phyloP scores from a whole-genome alignment of 2,888 invertebrate genomes.

The Leptopterna dolabrata region DNA sequence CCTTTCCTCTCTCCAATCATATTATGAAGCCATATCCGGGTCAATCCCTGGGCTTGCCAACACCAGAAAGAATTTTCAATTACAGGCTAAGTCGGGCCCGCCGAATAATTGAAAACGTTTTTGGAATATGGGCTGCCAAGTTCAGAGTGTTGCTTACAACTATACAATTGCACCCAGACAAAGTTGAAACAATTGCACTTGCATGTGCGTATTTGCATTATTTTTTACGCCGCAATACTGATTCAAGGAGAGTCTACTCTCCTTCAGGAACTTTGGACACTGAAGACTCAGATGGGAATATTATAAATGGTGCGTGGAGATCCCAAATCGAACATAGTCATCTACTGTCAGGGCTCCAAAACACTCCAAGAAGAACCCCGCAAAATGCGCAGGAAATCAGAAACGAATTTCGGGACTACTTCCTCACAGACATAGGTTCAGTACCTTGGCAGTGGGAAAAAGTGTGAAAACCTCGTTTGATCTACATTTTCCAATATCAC shows the following conservation, averaged over 20 bases:
- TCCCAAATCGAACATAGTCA: not conserved
- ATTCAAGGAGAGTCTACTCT: not conserved
- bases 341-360: too few relatives aligned
- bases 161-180: too few relatives aligned
- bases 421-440: not conserved
- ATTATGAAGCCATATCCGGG: constrained; percentile 38
- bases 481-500: too few relatives aligned
- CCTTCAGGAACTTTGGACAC: not conserved
- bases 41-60: not conserved
- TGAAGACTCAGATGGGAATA: not conserved
- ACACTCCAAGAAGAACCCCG: not conserved
- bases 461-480: not conserved
- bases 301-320: not conserved
- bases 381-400: too few relatives aligned
- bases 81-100: not conserved
- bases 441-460: not conserved
- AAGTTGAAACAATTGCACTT: not conserved
- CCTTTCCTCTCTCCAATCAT: not conserved
- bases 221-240: not conserved
- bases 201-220: not conserved
- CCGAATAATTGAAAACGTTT: not conserved
- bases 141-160: not conserved
- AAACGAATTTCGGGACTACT: not conserved
- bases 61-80: constrained; percentile 30
- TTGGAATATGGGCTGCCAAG: constrained; percentile 12